Base-by-base conservation (phyloP, 23 tunicate species). In the Diplosoma virens region DNA sequence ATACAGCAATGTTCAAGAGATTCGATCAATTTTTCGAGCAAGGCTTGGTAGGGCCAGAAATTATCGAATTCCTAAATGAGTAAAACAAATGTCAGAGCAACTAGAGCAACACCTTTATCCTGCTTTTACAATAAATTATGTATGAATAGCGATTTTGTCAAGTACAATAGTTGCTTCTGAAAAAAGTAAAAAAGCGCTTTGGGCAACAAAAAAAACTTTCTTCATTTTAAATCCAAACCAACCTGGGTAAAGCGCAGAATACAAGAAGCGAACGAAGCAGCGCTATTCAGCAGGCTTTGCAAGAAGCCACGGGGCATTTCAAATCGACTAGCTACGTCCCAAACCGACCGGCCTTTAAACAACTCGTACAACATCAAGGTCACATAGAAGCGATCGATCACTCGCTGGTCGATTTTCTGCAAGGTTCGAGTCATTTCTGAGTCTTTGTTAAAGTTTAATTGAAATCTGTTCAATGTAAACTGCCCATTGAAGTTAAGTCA, bases 1-100 rank as follows among this genome's bases (percentile, higher is more conserved):
- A 77, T 41, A n/a, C 79, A 80, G 79, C 87, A 85, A 76, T 85
- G 78, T 37, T 92, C 92, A 35, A 92, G 52, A 5, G 48, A 47
- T 81, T 81, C 87, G 23, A 92, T 76, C 11, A 92, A 45, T 45
- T 76, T 80, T 30, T 92, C 97, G 32, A 92, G 59, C 14, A 92
- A 53, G 22, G 93, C 74, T 22, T 70, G 92, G 73, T 85, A 92
- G 18, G 93, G 84, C 93, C 92, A 92, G 45, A 92, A 75, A 61
- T 92, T 77, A 25, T 92, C 92, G 25, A 92, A 69, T 69, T 92
- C 97, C 91, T 89, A n/a, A n/a, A n/a, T n/a, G n/a, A n/a, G n/a
- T n/a, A n/a, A n/a, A n/a, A n/a, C n/a, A n/a, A n/a, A n/a, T n/a
- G n/a, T n/a, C n/a, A n/a, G n/a, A n/a, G n/a, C n/a, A n/a, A n/a